Evolutionary conservation across 2,113 vertebrate genomes (phyloP).

Genomic region (Toxostoma redivivum): DNA sequence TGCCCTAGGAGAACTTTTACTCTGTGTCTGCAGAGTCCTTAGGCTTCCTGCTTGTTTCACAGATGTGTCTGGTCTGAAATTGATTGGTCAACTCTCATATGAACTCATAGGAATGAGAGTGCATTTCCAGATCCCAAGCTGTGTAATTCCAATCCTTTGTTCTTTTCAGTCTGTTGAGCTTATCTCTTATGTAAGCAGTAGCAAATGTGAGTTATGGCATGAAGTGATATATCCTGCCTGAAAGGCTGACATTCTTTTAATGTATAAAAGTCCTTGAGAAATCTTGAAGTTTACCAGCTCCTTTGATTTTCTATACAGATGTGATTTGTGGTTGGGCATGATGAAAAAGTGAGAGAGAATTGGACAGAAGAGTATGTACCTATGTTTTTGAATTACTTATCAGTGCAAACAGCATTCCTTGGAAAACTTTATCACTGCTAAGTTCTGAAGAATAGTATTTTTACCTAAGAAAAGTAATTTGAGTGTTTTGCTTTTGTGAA

Average conservation of each 20-base stretch:
- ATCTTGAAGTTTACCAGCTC: neutral
- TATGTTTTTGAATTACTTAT: neutral
- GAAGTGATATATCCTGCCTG: neutral
- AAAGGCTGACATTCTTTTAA: neutral
- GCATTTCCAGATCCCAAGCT: neutral
- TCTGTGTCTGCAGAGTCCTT: neutral
- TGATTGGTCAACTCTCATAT: neutral
- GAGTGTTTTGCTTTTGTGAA: neutral
- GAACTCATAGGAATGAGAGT: neutral
- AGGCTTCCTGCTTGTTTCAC: neutral
- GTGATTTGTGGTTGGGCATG: neutral
- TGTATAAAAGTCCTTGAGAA: neutral
- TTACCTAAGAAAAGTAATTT: neutral
- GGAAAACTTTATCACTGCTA: neutral
- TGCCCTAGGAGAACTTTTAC: neutral
- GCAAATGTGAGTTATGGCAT: neutral
- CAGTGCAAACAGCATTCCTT: neutral
- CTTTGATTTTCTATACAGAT: neutral
- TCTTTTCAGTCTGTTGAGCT: neutral
- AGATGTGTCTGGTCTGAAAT: neutral
- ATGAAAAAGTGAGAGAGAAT: neutral
- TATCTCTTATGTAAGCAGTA: neutral
- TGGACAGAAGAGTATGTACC: neutral
- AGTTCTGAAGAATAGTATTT: neutral
- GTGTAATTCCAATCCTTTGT: neutral